Conservation (phyloP, 2,888 invertebrate species). For the Hyppa rectilinea region DNA sequence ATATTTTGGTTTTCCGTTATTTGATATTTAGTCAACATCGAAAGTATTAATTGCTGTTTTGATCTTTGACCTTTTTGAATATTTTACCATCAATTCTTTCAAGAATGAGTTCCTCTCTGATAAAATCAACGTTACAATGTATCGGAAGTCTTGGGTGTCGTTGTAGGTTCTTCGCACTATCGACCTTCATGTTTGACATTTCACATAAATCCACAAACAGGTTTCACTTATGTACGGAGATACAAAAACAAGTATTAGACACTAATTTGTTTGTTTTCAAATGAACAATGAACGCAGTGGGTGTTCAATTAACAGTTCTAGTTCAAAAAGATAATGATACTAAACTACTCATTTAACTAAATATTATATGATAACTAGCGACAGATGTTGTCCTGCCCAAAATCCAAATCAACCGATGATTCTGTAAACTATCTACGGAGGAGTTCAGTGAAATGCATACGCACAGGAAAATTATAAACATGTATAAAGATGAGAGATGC, state of each 20-base stretch:
- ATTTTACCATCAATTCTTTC: slow-evolving; percentile 21
- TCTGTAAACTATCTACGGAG: no score
- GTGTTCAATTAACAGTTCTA: slow-evolving; percentile 15
- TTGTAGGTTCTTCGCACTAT: slow-evolving; percentile 76
- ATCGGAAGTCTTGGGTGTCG: slow-evolving; percentile 74
- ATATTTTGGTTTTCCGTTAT: neutral
- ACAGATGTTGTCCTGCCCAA: no score
- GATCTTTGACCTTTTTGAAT: slow-evolving; percentile 34
- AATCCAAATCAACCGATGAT: no score
- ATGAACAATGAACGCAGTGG: slow-evolving; percentile 32
- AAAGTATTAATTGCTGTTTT: slow-evolving; percentile 21
- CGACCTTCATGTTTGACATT: slow-evolving; percentile 81
- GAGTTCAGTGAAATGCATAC: no score
- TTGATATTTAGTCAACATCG: neutral
- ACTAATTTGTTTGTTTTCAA: slow-evolving; percentile 43
- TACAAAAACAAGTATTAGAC: slow-evolving; percentile 65
- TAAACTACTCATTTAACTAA: slow-evolving; percentile 3
- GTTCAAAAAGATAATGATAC: slow-evolving; percentile 25
- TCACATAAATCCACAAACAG: slow-evolving; percentile 77
- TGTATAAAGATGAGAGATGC: neutral
- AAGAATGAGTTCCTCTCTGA: slow-evolving; percentile 29
- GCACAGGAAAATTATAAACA: no score
- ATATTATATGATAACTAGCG: neutral
- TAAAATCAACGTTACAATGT: slow-evolving; percentile 50
- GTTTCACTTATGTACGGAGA: slow-evolving; percentile 70